Base-by-base conservation (phyloP, 1,140 invertebrate species). In the Drosophila sp. region DNA sequence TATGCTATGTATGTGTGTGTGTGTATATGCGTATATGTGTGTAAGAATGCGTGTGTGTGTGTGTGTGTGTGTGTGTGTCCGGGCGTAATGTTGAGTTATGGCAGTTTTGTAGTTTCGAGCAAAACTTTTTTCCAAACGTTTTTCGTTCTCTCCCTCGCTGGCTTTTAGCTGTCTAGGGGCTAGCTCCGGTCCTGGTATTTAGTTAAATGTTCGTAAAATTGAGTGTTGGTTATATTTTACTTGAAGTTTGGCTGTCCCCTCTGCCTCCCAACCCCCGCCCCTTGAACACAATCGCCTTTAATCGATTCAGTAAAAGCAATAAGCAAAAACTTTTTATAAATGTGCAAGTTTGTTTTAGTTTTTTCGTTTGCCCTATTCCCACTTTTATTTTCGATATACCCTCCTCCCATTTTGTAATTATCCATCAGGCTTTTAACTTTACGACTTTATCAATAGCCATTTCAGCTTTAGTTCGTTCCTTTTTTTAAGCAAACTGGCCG, bases 131-230 rank as follows among this genome's bases (percentile, higher is more conserved):
- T 80, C 83, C 68, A 79, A 76, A 83, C 80, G 29, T 72, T 67
- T 75, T 70, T 70, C 60, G 40, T 72, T 17, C 4, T 33, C 29
- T 41, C 11, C 23, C n/a, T 32, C n/a, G 8, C 38, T 32, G 17
- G 23, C 30, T 47, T 8, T 38, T 54, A 4, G 1, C 32, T 55
- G 29, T 65, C 41, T 65, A 35, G 29, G 40, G 38, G 50, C 50
- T 67, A n/a, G 32, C 23, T 69, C 29, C 33, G 40, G 70, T 38
- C 55, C 33, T 64, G 62, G 84, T 87, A 89, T 87, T 87, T 87
- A 89, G 83, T 89, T 87, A 87, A 87, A 87, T 87, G 83, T 87
- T 83, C 83, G 83, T 74, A 80, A 89, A 89, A 87, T 87, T 87
- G 79, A 87, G 79, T 86, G 83, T 73, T 87, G 72, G 69, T 80